Base-by-base conservation (phyloP, 1,140 invertebrate genomes). In the Brachystomella parvula region DNA sequence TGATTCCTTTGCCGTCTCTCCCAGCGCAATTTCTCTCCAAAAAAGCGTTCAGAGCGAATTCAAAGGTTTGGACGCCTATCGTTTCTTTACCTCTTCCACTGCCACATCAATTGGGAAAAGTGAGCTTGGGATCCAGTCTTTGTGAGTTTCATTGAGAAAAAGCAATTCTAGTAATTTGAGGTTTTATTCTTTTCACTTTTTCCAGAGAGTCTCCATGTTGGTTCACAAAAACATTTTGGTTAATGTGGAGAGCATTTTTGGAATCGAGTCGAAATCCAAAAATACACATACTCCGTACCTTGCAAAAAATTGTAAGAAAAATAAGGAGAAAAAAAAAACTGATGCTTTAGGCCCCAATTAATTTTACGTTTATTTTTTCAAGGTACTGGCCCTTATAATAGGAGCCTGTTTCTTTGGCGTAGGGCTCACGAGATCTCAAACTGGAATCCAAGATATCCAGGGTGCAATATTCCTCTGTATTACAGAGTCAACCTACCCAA, bases 391-490 rank as follows among this genome's bases (percentile, higher is more conserved):
- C 0, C 64, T 87, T n/a, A 84, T 88, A 70, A 85, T 87, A 0
- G 89, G 89, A 0, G 74, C 89, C 6, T 92, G 89, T 75, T 92
- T 88, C 77, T 39, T 39, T 39, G 35, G 35, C 35, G 79, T 86
- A 0, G 87, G 87, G 26, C 84, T 84, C 17, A 74, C 76, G 1
- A 75, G 85, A 0, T 84, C 86, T 33, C 90, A 92, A 75, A 77
- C 82, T 9, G 89, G 89, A 1, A 83, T 92, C 17, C 89, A 92
- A 76, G 85, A 89, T 24, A 84, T 90, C 0, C 87, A 92, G 77
- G 90, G 90, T 15, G 85, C 86, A 0, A 76, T 92, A 1, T 92
- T 92, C 74, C 85, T 92, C 26, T 82, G 92, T 75, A 89, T 92
- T 39, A 84, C 88, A 0, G 90, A 93, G 79, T 92, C 92, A 72